Evolutionary conservation across 2,888 invertebrate genomes (phyloP).

Genomic region (Agonum fuliginosum): DNA sequence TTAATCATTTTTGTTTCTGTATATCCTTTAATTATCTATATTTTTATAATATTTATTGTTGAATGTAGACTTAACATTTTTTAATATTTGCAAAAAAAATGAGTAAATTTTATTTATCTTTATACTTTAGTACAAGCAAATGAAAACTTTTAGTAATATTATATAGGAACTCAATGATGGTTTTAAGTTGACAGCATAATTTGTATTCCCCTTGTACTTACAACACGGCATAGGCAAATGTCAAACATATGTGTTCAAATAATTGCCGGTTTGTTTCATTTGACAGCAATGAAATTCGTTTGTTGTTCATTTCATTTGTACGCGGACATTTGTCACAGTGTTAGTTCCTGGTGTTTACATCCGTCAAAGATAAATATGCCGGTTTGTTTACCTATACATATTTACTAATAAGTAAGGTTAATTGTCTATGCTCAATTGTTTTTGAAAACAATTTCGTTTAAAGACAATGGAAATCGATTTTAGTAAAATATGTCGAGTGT

Average conservation of each 20-base stretch:
- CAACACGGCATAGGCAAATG: not conserved
- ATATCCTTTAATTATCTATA: too few relatives aligned
- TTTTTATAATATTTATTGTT: too few relatives aligned
- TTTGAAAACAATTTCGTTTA: conserved; percentile 10
- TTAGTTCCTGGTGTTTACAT: conserved; percentile 38
- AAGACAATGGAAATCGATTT: conserved; percentile 69
- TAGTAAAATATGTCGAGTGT: conserved; percentile 71
- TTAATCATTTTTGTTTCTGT: too few relatives aligned
- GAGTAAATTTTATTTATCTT: too few relatives aligned
- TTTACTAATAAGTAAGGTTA: conserved; percentile 36
- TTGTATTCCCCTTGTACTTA: too few relatives aligned
- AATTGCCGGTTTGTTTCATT: not conserved
- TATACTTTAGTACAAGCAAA: too few relatives aligned
- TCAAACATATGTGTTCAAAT: not conserved
- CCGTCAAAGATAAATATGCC: conserved; percentile 47
- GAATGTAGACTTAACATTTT: too few relatives aligned
- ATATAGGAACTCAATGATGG: too few relatives aligned
- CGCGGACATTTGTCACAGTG: not conserved
- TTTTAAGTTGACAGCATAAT: too few relatives aligned
- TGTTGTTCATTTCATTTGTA: not conserved
- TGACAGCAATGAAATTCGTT: conserved; percentile 3
- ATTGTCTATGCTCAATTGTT: conserved; percentile 12
- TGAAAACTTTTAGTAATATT: too few relatives aligned
- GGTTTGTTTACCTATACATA: conserved; percentile 49
- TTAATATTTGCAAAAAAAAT: too few relatives aligned